phyloP scores from a whole-genome alignment of 2,888 invertebrate species.

The Helleia helle region DNA sequence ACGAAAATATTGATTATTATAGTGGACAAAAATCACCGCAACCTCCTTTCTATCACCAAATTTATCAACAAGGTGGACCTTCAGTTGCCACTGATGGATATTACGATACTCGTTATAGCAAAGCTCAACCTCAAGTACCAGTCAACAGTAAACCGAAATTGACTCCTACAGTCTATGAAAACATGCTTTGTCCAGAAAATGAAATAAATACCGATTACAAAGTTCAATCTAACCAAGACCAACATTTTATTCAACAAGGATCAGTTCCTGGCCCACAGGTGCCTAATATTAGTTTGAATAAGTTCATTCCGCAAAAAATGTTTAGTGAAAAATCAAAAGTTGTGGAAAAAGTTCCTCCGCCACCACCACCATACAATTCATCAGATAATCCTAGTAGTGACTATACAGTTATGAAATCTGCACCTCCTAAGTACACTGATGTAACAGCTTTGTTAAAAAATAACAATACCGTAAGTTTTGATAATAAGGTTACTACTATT shows the following conservation, averaged over 20 bases:
- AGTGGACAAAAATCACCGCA: constrained; percentile 71
- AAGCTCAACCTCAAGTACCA: constrained; percentile 88
- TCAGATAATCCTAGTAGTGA: constrained; percentile 51
- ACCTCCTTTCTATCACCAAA: constrained; percentile 77
- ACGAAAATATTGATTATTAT: constrained; percentile 90
- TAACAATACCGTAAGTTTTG: constrained; percentile 47
- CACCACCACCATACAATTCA: constrained; percentile 56
- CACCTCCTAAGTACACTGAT: constrained; percentile 65
- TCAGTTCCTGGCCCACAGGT: constrained; percentile 61
- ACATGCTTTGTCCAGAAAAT: constrained; percentile 59
- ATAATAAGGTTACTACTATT: constrained; percentile 59
- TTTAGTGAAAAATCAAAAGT: constrained; percentile 61
- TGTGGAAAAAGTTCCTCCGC: constrained; percentile 67
- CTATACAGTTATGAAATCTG: constrained; percentile 66
- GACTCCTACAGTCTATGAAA: constrained; percentile 63
- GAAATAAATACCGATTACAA: constrained; percentile 58
- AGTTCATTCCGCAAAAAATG: constrained; percentile 39
- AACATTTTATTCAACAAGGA: constrained; percentile 54
- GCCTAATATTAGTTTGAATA: constrained; percentile 44
- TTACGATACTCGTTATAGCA: constrained; percentile 76
- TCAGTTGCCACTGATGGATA: constrained; percentile 30
- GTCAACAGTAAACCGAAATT: constrained; percentile 62
- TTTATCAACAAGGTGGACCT: constrained; percentile 37
- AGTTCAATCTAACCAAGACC: constrained; percentile 43
- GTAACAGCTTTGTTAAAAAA: constrained; percentile 54